Evolutionary conservation across 53 echinoderm and acorn worm species (phyloP).

Genomic region (Paracentrotus lividus): DNA sequence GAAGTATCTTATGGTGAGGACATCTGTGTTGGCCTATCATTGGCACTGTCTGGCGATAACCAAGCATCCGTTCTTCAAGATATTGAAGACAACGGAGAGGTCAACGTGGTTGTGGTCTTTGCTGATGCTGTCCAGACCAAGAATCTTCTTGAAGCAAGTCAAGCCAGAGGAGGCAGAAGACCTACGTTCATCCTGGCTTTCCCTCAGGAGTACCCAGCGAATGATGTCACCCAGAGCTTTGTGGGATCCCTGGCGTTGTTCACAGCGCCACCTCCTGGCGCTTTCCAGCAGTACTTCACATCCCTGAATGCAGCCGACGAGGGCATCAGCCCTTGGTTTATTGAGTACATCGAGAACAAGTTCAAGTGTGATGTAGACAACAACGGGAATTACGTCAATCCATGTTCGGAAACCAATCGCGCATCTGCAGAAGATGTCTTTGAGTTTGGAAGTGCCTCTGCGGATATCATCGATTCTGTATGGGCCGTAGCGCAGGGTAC

Average conservation of each 20-base stretch:
- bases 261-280: neutral
- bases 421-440: constrained; percentile 9
- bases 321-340: constrained; percentile 82
- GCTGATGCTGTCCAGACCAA: constrained; percentile 24
- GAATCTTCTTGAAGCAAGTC: neutral
- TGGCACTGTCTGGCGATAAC: constrained; percentile 3
- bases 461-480: constrained; percentile 79
- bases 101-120: constrained; percentile 77
- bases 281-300: constrained; percentile 73
- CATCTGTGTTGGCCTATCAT: constrained; percentile 63
- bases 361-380: constrained; percentile 56
- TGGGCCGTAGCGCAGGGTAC: constrained; percentile 87
- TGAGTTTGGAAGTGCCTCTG: constrained; percentile 29
- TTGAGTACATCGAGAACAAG: constrained; percentile 70
- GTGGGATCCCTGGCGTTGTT: constrained; percentile 70
- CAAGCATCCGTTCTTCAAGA: constrained; percentile 56
- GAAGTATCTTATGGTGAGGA: neutral
- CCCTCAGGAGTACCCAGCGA: neutral
- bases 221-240: constrained; percentile 36
- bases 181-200: constrained; percentile 69
- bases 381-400: constrained; percentile 3
- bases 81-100: constrained; percentile 41
- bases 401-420: constrained; percentile 25
- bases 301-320: constrained; percentile 61
- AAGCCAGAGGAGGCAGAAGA: neutral